Evolutionary conservation across 1,140 invertebrate genomes (phyloP).

Genomic region (Parasteatoda tepidariorum): DNA sequence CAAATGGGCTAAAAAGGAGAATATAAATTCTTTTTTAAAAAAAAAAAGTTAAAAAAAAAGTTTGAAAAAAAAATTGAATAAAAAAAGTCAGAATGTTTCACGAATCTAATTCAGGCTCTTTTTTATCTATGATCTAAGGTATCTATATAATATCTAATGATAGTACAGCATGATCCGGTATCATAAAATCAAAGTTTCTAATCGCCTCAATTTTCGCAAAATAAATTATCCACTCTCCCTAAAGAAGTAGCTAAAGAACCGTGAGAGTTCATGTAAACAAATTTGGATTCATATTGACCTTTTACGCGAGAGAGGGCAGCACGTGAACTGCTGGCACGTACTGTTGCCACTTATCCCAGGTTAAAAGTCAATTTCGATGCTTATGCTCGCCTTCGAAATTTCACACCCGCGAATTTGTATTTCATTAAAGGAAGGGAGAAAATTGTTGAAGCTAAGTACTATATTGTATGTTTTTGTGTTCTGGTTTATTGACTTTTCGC

Average conservation of each 20-base stretch:
- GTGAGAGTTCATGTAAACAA: slow-evolving; percentile 52
- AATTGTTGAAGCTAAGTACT: background rate
- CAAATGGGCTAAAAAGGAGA: too few relatives aligned
- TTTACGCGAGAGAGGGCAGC: slow-evolving; percentile 50
- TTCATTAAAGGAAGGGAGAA: slow-evolving; percentile 32
- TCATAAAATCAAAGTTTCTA: too few relatives aligned
- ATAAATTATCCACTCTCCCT: background rate
- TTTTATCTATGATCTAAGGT: too few relatives aligned
- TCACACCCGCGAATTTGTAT: slow-evolving; percentile 51
- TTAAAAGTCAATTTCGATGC: slow-evolving; percentile 42
- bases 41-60: too few relatives aligned
- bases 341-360: slow-evolving; percentile 40
- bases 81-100: too few relatives aligned
- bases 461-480: slow-evolving; percentile 38
- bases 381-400: slow-evolving; percentile 32
- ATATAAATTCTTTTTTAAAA: too few relatives aligned
- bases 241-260: slow-evolving; percentile 14
- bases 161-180: too few relatives aligned
- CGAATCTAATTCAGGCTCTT: too few relatives aligned
- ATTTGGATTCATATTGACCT: slow-evolving; percentile 36
- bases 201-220: too few relatives aligned
- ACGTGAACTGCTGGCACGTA: slow-evolving; percentile 40
- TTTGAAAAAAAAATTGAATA: too few relatives aligned
- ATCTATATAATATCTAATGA: too few relatives aligned
- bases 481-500: slow-evolving; percentile 25